Evolutionary conservation across 2,888 invertebrate genomes (phyloP).

Genomic region (Chorisops tibialis): DNA sequence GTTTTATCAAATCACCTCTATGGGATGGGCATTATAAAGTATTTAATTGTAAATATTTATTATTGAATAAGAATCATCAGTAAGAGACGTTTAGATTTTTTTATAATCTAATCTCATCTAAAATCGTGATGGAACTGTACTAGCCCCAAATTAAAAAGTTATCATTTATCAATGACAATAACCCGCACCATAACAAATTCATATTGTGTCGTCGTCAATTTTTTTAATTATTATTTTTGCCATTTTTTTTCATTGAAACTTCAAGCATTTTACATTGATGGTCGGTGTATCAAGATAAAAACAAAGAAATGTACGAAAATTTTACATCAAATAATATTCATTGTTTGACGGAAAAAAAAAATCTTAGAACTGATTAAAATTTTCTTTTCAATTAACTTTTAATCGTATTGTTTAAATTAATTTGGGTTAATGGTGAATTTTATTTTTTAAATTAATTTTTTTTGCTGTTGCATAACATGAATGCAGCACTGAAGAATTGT

Average conservation of each 20-base stretch:
- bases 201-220: neutral
- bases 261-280: neutral
- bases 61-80: constrained; percentile 12
- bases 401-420: constrained; percentile 5
- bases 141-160: neutral
- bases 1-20: constrained; percentile 16
- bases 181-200: neutral
- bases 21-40: neutral
- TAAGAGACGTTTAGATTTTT: neutral
- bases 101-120: constrained; percentile 17
- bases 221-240: constrained; percentile 3
- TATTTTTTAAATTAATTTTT: too few species aligned
- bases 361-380: too few species aligned
- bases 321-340: constrained; percentile 1
- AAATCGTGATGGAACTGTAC: constrained; percentile 3
- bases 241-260: neutral
- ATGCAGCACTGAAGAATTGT: too few species aligned
- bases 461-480: too few species aligned
- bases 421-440: too few species aligned
- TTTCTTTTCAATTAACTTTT: neutral
- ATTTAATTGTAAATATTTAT: constrained; percentile 24
- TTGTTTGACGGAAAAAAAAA: neutral
- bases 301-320: neutral
- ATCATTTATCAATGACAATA: neutral
- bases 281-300: neutral